Evolutionary conservation across 1,140 invertebrate species (phyloP).

Genomic region (Hycleus cichorii): DNA sequence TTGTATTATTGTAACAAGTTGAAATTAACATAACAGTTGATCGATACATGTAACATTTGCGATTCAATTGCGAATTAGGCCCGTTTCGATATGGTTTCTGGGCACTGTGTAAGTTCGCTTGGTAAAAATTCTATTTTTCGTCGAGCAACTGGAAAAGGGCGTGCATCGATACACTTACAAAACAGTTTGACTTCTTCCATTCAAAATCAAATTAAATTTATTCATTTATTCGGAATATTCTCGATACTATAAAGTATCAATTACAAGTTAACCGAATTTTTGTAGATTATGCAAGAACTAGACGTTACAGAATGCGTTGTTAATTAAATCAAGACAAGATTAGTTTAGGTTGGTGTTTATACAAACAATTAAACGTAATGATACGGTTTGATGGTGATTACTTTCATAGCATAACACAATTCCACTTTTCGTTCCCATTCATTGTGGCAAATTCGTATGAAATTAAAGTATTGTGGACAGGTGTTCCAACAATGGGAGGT

Average conservation of each 20-base stretch:
- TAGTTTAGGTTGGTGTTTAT: slow-evolving; percentile 2
- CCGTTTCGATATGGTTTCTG: slow-evolving; percentile 11
- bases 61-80: slow-evolving; percentile 14
- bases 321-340: background rate
- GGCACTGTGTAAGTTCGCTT: too few relatives aligned
- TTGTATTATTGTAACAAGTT: slow-evolving; percentile 10
- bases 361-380: slow-evolving; percentile 13
- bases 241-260: slow-evolving; percentile 8
- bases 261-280: slow-evolving; percentile 13
- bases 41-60: slow-evolving; percentile 9
- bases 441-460: slow-evolving; percentile 10
- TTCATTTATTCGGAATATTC: slow-evolving; percentile 5
- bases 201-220: slow-evolving; percentile 3
- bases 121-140: too few relatives aligned
- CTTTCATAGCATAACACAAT: slow-evolving; percentile 1
- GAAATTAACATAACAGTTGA: slow-evolving; percentile 14
- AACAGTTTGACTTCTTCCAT: background rate
- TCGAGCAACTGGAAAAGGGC: background rate
- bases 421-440: slow-evolving; percentile 3
- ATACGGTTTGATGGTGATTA: slow-evolving; percentile 4
- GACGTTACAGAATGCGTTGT: slow-evolving; percentile 1
- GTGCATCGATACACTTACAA: background rate
- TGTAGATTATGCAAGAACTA: background rate
- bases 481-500: slow-evolving; percentile 11
- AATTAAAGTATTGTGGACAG: slow-evolving; percentile 13